phyloP scores from a whole-genome alignment of 2,797 vertebrate genomes.

The Ptychadena robeensis region DNA sequence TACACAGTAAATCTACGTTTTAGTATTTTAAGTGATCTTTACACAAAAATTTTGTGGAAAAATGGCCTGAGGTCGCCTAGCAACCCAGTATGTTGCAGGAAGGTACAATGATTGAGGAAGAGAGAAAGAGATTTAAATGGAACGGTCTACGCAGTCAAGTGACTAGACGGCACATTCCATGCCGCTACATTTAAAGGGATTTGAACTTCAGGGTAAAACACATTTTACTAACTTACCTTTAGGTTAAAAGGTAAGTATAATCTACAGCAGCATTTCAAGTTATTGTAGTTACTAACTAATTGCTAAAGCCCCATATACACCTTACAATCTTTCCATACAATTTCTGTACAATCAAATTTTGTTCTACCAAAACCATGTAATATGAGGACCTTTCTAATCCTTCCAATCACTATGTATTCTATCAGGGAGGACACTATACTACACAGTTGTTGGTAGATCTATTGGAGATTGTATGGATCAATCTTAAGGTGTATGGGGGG shows the following conservation, averaged over 20 bases:
- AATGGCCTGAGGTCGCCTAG: constrained; percentile 32
- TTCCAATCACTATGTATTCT: too few relatives aligned
- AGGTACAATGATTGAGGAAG: constrained; percentile 62
- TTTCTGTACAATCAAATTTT: too few relatives aligned
- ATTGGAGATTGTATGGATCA: too few relatives aligned
- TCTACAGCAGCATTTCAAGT: neutral
- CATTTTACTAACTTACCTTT: neutral
- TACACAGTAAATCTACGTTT: constrained; percentile 50
- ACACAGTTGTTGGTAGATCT: too few relatives aligned
- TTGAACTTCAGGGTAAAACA: neutral
- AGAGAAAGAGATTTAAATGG: constrained; percentile 80
- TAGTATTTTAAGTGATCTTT: constrained; percentile 22
- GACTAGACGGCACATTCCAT: constrained; percentile 61
- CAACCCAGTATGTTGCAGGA: constrained; percentile 49
- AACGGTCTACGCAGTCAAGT: constrained; percentile 78
- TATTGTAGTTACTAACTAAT: neutral
- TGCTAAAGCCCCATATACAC: too few relatives aligned
- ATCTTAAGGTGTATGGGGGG: too few relatives aligned
- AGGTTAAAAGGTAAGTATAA: neutral
- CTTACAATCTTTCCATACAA: too few relatives aligned
- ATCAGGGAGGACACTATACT: too few relatives aligned
- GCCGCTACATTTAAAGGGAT: neutral
- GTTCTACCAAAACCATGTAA: too few relatives aligned
- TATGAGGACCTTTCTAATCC: too few relatives aligned
- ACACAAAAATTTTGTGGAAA: constrained; percentile 19